phyloP scores from a whole-genome alignment of 2,113 vertebrate species.

The Pseudorasbora parva region DNA sequence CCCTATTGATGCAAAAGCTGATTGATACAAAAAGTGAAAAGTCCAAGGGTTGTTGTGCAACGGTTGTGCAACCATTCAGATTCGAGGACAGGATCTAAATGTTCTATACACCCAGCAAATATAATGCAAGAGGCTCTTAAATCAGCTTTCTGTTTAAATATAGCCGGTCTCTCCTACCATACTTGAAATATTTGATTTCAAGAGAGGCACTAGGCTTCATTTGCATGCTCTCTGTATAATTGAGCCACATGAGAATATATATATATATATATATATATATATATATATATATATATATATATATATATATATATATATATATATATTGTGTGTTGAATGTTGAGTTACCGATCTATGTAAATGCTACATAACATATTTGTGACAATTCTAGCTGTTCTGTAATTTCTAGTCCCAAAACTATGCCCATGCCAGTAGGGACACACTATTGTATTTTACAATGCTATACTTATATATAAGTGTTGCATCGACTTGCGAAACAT shows the following conservation, averaged over 20 bases:
- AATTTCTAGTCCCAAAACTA: slow-evolving; percentile 55
- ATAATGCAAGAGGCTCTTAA: neutral
- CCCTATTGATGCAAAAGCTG: neutral
- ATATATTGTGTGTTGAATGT: too few relatives aligned
- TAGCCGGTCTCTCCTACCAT: neutral
- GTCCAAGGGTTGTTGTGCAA: neutral
- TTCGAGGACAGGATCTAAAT: neutral
- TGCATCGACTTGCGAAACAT: slow-evolving; percentile 14
- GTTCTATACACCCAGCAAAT: neutral
- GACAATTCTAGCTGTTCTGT: slow-evolving; percentile 14
- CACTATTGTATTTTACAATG: neutral
- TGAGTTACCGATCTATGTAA: slow-evolving; percentile 37
- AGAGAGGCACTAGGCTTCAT: slow-evolving; percentile 34
- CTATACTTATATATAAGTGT: slow-evolving; percentile 21
- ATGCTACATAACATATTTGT: slow-evolving; percentile 50
- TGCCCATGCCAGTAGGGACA: slow-evolving; percentile 50
- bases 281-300: too few relatives aligned
- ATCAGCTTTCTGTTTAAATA: slow-evolving; percentile 16
- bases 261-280: too few relatives aligned
- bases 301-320: too few relatives aligned
- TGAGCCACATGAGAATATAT: slow-evolving; percentile 62
- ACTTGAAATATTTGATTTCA: slow-evolving; percentile 41
- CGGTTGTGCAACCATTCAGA: neutral
- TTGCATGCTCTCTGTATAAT: slow-evolving; percentile 62
- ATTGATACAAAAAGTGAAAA: neutral